Conservation (phyloP, 2,888 invertebrate genomes). For the Xanthorhoe spadicearia region DNA sequence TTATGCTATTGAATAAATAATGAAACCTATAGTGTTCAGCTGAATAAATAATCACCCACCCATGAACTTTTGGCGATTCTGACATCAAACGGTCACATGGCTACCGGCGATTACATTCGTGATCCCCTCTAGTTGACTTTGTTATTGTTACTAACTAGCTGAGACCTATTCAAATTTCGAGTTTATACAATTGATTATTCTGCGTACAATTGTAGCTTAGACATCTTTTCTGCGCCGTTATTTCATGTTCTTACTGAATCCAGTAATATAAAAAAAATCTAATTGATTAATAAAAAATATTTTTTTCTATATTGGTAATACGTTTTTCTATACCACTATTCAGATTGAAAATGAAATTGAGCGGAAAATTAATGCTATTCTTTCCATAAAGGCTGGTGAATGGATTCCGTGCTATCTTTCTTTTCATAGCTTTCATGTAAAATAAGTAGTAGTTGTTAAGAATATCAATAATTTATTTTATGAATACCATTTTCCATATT, state of each 20-base stretch:
- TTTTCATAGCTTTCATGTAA: constrained; percentile 15
- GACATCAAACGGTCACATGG: not conserved
- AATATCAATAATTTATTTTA: no score
- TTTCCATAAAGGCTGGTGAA: constrained; percentile 11
- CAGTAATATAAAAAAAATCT: no score
- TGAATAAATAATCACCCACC: not conserved
- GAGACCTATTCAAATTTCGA: no score
- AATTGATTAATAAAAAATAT: no score
- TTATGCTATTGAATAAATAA: not conserved
- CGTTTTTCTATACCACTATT: constrained; percentile 11
- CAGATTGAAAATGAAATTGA: constrained; percentile 12
- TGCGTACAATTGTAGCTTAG: no score
- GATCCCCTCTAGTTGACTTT: not conserved
- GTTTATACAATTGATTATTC: no score
- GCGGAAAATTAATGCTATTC: constrained; percentile 21
- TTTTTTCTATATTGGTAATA: no score
- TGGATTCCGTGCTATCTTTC: constrained; percentile 1
- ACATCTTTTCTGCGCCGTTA: no score
- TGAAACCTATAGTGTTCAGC: not conserved
- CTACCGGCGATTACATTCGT: not conserved
- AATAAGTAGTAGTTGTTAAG: constrained; percentile 10
- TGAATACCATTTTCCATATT: no score
- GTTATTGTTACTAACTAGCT: not conserved
- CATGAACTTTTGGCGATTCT: not conserved
- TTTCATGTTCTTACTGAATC: no score